Evolutionary conservation across 2,113 vertebrate species (phyloP), one percentile per base, ranked within the genome.

Genomic region (Chauna torquata): DNA sequence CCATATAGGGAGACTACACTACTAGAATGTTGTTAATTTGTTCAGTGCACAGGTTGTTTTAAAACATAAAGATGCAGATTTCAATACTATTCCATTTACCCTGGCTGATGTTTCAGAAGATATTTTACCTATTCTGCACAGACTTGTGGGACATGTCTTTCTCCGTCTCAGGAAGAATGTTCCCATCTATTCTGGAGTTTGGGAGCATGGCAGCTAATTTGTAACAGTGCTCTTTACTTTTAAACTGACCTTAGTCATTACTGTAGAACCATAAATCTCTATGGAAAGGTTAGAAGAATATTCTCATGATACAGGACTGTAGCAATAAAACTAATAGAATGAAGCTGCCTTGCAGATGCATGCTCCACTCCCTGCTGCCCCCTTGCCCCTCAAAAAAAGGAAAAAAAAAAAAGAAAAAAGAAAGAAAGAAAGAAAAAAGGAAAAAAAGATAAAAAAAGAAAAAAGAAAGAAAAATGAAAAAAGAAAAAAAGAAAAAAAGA

Each of bases 401-500:
- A 38, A 50, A 3, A 8, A 10, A 22, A 10, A 9, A 16, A 22
- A 19, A 36, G 15, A 7, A 25, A 6, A 45, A 36, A 4, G 8
- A 11, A 13, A 10, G 8, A 14, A 6, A 28, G 23, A 16, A 4
- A 42, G 28, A 1, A 4, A 32, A 44, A 10, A 2, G 2, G 8
- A 25, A 47, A 86, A 28, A 1, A 8, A 5, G n/a, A n/a, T n/a
- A 8, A 10, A 22, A 10, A 9, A 16, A 22, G 14, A 36, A 19
- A 7, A 52, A 52, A 27, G 58, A 66, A 78, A 70, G 27, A 6
- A 38, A 50, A 3, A 8, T 8, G 19, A 10, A 9, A 16, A 22
- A 19, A 36, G 15, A 7, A 25, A 25, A 6, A 45, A 36, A 4
- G 8, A 11, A 13, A 10, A 9, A 14, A 6, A 28, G 23, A 16